Conservation (phyloP, 2,113 vertebrate genomes). For the Hydrolagus affinis region DNA sequence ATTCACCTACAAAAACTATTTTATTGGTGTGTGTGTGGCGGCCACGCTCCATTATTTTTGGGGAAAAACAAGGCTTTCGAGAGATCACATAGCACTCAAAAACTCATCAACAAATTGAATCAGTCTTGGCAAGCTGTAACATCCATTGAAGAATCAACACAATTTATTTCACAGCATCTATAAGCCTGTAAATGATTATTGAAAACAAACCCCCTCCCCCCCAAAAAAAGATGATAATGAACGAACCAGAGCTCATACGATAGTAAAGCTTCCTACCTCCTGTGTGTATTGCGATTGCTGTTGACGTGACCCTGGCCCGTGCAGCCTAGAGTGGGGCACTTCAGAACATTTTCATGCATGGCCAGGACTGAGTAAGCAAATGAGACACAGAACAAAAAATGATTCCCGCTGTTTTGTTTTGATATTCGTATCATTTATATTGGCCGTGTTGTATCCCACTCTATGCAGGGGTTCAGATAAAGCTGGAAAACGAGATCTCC, state of each 20-base stretch:
- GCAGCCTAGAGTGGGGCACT: constrained; percentile 95
- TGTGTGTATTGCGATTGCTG: constrained; percentile 97
- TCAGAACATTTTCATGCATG: constrained; percentile 97
- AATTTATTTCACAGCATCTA: neutral
- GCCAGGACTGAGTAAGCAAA: constrained; percentile 72
- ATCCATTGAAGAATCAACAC: neutral
- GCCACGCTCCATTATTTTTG: neutral
- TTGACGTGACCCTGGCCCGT: constrained; percentile 97
- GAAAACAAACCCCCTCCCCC: too few species aligned
- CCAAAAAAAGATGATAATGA: too few species aligned
- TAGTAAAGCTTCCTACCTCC: constrained; percentile 65
- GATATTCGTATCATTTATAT: too few species aligned
- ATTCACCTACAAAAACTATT: too few species aligned
- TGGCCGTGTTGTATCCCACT: too few species aligned
- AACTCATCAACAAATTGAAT: too few species aligned
- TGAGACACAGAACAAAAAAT: neutral
- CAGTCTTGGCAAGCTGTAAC: neutral
- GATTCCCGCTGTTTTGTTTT: neutral
- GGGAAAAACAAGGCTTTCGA: neutral
- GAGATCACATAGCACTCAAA: too few species aligned
- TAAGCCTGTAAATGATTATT: neutral
- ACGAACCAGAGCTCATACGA: neutral
- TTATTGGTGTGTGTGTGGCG: too few species aligned
- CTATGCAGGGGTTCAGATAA: neutral
- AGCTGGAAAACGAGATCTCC: neutral